Percentiles rank a stretch among this genome's conserved stretches.
These are phyloP conservation scores for Alviniconcha marisindica DNA, from an alignment of 1,140 invertebrate genomes.

Conservation along the genomic window DNA sequence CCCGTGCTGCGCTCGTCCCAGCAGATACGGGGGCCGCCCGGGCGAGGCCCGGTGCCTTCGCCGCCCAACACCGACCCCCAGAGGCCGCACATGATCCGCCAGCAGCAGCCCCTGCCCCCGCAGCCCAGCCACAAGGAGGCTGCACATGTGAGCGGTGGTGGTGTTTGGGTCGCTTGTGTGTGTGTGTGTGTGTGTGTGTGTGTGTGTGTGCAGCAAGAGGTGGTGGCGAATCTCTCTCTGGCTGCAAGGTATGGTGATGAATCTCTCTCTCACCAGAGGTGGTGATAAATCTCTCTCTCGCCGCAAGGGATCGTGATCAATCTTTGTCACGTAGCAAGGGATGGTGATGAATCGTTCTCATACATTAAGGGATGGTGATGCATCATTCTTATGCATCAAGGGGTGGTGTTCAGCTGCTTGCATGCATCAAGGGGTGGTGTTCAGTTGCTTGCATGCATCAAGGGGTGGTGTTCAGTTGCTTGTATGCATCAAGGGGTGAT, in stretches of 20 bases:
- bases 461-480: too few relatives aligned
- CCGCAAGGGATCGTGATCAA: too few relatives aligned
- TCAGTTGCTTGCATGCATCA: too few relatives aligned
- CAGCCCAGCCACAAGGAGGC: conserved; percentile 46
- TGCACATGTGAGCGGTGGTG: background rate
- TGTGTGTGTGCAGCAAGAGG: background rate
- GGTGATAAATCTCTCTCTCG: too few relatives aligned
- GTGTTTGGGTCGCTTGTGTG: background rate
- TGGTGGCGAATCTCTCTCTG: too few relatives aligned
- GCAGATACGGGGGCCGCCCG: conserved; percentile 30
- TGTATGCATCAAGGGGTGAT: too few relatives aligned
- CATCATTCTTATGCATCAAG: too few relatives aligned
- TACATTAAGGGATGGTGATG: too few relatives aligned
- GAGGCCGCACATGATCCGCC: conserved; percentile 50
- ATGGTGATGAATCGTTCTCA: too few relatives aligned
- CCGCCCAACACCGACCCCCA: conserved; percentile 50
- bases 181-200: background rate
- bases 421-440: too few relatives aligned
- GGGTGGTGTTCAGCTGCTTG: too few relatives aligned
- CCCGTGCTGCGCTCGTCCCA: conserved; percentile 25
- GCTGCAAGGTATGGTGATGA: background rate
- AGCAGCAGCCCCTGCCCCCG: conserved; percentile 50
- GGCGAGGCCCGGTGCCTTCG: conserved; percentile 41
- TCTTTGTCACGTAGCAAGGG: too few relatives aligned
- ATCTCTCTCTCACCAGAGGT: conserved; percentile 4